Evolutionary conservation across 2,888 invertebrate genomes (phyloP).

Genomic region (Cephus pygmeus): DNA sequence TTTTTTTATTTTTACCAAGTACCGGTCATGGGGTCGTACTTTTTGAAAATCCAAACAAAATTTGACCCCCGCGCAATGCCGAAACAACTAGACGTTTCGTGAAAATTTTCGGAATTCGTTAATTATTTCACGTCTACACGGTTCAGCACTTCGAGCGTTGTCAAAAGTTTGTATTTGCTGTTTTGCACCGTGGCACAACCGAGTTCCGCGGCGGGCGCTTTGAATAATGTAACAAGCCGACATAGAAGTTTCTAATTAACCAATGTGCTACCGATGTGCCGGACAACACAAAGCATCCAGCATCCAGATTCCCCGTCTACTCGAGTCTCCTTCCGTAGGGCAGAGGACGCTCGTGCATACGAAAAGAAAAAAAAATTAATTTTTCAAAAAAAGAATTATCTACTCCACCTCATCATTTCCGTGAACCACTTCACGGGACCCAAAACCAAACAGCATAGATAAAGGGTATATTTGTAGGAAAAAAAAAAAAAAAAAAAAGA

Average conservation of each 20-base stretch:
- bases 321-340: slow-evolving; percentile 19
- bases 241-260: slow-evolving; percentile 64
- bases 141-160: slow-evolving; percentile 46
- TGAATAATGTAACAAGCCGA: slow-evolving; percentile 63
- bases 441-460: not conserved
- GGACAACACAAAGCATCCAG: slow-evolving; percentile 52
- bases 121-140: slow-evolving; percentile 59
- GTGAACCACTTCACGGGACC: not conserved
- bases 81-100: slow-evolving; percentile 9
- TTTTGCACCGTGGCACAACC: slow-evolving; percentile 51
- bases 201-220: slow-evolving; percentile 51
- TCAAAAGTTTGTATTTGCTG: slow-evolving; percentile 59
- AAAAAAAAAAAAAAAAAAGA: not conserved
- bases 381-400: too few species aligned
- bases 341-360: not conserved
- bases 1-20: too few species aligned
- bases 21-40: too few species aligned
- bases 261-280: slow-evolving; percentile 41
- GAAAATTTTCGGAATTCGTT: slow-evolving; percentile 51
- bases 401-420: not conserved
- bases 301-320: slow-evolving; percentile 46
- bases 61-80: not conserved
- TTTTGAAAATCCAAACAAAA: not conserved
- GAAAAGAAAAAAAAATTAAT: not conserved
- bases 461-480: not conserved